phyloP scores from a whole-genome alignment of 2,113 vertebrate genomes.

The Limnothrissa miodon region DNA sequence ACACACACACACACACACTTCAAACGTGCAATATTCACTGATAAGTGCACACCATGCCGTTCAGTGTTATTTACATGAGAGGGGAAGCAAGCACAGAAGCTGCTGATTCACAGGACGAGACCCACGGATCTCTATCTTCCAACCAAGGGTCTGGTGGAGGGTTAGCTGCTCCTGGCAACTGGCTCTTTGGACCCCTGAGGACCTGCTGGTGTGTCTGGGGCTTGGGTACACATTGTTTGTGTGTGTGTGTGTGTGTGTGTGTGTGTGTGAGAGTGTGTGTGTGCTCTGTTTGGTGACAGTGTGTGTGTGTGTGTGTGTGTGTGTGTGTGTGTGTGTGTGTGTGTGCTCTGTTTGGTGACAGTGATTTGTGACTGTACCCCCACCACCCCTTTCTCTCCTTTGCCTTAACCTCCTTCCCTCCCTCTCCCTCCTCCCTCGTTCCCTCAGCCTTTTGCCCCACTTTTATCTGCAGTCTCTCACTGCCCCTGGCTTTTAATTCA shows the following conservation, averaged over 20 bases:
- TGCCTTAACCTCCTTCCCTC: too few species aligned
- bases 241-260: too few species aligned
- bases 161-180: neutral
- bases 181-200: neutral
- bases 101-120: neutral
- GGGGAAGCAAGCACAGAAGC: neutral
- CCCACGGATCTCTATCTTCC: neutral
- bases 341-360: neutral
- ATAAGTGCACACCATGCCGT: neutral
- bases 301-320: neutral
- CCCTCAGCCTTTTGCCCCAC: slow-evolving; percentile 46
- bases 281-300: neutral
- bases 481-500: slow-evolving; percentile 68
- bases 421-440: too few species aligned
- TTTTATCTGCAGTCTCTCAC: slow-evolving; percentile 50
- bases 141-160: too few species aligned
- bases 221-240: neutral
- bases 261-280: too few species aligned
- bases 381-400: neutral
- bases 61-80: neutral
- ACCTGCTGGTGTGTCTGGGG: neutral
- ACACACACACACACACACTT: too few species aligned
- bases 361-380: slow-evolving; percentile 1
- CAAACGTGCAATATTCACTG: too few species aligned
- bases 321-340: neutral